A percentile compares a stretch with the other conserved stretches of the same genome.
phyloP scores from a whole-genome alignment of 2,797 vertebrate species.

The Cyclopterus lumpus region DNA sequence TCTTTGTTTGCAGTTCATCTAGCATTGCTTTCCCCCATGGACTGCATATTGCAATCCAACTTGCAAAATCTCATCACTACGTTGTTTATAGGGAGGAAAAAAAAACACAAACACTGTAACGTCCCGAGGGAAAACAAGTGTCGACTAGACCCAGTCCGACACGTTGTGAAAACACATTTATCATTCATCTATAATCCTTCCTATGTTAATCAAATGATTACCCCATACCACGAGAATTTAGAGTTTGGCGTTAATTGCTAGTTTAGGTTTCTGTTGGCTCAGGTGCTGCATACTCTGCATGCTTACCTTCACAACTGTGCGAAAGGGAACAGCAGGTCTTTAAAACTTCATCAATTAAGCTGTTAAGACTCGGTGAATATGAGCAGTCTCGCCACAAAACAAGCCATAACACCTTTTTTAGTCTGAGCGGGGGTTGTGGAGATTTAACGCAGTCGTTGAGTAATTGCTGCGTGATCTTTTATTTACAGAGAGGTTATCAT shows the following conservation, averaged over 20 bases:
- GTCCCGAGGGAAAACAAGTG: slow-evolving; percentile 72
- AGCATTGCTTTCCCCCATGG: neutral
- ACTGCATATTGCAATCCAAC: neutral
- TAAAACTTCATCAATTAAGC: slow-evolving; percentile 77
- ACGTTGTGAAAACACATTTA: slow-evolving; percentile 74
- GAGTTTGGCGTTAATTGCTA: slow-evolving; percentile 78
- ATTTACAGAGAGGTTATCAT: slow-evolving; percentile 61
- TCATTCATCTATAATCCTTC: slow-evolving; percentile 79
- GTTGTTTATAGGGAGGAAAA: slow-evolving; percentile 62
- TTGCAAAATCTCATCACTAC: slow-evolving; percentile 57
- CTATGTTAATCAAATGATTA: slow-evolving; percentile 82
- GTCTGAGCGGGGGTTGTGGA: slow-evolving; percentile 32
- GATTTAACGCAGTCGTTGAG: slow-evolving; percentile 55
- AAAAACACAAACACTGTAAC: slow-evolving; percentile 67
- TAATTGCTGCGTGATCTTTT: slow-evolving; percentile 63
- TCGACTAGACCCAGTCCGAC: slow-evolving; percentile 70
- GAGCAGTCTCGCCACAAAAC: slow-evolving; percentile 68
- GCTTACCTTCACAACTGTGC: slow-evolving; percentile 70
- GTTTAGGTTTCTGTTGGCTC: slow-evolving; percentile 83
- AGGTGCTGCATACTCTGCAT: slow-evolving; percentile 74
- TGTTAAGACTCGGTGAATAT: slow-evolving; percentile 55
- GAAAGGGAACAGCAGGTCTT: slow-evolving; percentile 63
- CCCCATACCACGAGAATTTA: slow-evolving; percentile 76
- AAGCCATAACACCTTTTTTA: slow-evolving; percentile 68
- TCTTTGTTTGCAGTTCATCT: slow-evolving; percentile 11